A percentile compares a stretch with the other conserved stretches of the same genome.
These are phyloP conservation scores for Luperina nickerlii DNA, from an alignment of 2,888 invertebrate species.

Conservation along the genomic window DNA sequence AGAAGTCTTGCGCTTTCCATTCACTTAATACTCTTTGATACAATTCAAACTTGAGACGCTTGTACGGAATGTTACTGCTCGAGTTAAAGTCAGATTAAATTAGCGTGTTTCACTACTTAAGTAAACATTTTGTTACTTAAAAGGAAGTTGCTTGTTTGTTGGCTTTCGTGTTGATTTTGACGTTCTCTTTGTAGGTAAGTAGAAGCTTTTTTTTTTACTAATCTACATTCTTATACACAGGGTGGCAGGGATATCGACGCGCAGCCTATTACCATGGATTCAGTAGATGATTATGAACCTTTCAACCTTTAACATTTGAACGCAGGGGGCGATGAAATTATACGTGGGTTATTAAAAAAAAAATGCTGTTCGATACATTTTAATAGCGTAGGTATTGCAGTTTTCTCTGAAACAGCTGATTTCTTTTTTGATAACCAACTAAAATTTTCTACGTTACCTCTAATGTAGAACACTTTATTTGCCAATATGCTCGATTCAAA, in stretches of 20 bases:
- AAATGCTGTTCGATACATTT: too few species aligned
- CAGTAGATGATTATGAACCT: not conserved
- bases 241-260: not conserved
- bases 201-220: not conserved
- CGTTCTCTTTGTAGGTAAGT: not conserved
- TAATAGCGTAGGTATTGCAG: too few species aligned
- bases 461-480: too few species aligned
- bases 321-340: too few species aligned
- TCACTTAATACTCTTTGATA: slow-evolving; percentile 19
- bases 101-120: slow-evolving; percentile 37
- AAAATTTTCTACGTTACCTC: too few species aligned
- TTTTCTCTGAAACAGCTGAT: too few species aligned
- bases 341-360: too few species aligned
- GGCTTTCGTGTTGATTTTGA: slow-evolving; percentile 10
- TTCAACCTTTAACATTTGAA: not conserved
- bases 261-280: not conserved
- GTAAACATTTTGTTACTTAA: slow-evolving; percentile 29
- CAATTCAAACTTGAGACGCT: slow-evolving; percentile 21
- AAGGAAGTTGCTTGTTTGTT: slow-evolving; percentile 21
- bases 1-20: slow-evolving; percentile 6
- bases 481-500: too few species aligned
- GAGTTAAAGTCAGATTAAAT: slow-evolving; percentile 52
- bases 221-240: not conserved
- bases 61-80: slow-evolving; percentile 31
- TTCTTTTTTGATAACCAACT: too few species aligned